These are phyloP conservation scores for Drosophila paranaensis DNA, from an alignment of 2,888 invertebrate genomes.

Conservation along the genomic window DNA sequence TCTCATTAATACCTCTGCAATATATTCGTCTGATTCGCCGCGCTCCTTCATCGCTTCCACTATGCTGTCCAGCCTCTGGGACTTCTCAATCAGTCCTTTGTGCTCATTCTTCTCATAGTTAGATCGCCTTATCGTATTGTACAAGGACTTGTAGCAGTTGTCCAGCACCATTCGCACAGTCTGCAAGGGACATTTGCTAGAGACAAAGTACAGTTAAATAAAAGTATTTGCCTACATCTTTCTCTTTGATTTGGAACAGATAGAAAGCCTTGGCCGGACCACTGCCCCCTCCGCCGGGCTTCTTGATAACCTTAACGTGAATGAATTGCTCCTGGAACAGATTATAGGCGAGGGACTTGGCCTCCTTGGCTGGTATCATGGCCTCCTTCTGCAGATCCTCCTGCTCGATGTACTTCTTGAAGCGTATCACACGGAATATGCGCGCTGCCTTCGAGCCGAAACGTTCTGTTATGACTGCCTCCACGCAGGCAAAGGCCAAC, in stretches of 20 bases:
- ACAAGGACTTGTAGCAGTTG: slow-evolving; percentile 89
- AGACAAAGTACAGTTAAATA: neutral
- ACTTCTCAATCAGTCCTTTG: slow-evolving; percentile 93
- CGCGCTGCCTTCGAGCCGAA: slow-evolving; percentile 94
- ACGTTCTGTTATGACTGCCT: slow-evolving; percentile 93
- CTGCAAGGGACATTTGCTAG: slow-evolving; percentile 79
- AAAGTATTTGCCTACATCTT: slow-evolving; percentile 84
- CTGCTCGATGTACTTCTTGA: slow-evolving; percentile 94
- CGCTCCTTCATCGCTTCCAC: slow-evolving; percentile 91
- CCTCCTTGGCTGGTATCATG: slow-evolving; percentile 97
- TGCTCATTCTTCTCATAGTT: slow-evolving; percentile 89
- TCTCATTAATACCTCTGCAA: slow-evolving; percentile 88
- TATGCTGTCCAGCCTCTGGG: slow-evolving; percentile 93
- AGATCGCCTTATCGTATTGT: slow-evolving; percentile 89
- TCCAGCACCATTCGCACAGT: slow-evolving; percentile 90
- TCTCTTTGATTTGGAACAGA: slow-evolving; percentile 90
- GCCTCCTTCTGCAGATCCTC: slow-evolving; percentile 96
- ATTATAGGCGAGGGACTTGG: slow-evolving; percentile 94
- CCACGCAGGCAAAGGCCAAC: slow-evolving; percentile 89
- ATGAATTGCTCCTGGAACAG: slow-evolving; percentile 89
- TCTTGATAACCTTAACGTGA: slow-evolving; percentile 89
- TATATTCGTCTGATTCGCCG: slow-evolving; percentile 91
- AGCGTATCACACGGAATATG: slow-evolving; percentile 93
- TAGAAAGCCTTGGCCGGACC: slow-evolving; percentile 93
- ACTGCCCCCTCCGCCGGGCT: slow-evolving; percentile 88